These are phyloP conservation scores for Nemopilema nomurai DNA, from an alignment of 30 jellyfish, hydroid and myxozoan genomes.

Conservation along the genomic window DNA sequence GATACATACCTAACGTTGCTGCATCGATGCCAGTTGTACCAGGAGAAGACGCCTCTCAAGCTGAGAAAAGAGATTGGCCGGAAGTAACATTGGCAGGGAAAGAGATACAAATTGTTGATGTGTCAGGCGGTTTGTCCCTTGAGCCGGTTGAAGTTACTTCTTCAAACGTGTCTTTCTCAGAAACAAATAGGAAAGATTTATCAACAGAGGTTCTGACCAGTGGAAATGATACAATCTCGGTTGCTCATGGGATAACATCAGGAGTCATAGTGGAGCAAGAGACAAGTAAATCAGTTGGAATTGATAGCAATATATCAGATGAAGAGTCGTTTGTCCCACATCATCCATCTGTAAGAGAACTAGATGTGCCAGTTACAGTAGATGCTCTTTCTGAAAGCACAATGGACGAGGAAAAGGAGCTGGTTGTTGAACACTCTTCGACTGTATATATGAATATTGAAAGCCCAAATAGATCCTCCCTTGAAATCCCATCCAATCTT, in stretches of 20 bases:
- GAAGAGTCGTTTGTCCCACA: no score
- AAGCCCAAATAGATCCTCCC: constrained; percentile 26
- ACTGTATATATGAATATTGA: constrained; percentile 16
- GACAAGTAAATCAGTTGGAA: background rate
- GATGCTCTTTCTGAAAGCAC: no score
- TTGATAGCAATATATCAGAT: background rate
- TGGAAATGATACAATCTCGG: no score
- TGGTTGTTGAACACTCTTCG: background rate
- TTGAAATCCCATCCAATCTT: constrained; percentile 44
- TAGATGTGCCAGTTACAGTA: no score
- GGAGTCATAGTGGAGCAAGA: background rate
- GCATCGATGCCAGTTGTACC: background rate
- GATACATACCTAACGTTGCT: background rate
- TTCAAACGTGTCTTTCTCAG: no score
- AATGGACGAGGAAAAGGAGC: background rate
- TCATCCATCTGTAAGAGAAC: no score
- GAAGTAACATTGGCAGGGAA: background rate
- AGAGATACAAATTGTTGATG: no score
- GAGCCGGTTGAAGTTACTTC: no score
- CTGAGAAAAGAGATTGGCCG: background rate
- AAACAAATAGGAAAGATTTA: no score
- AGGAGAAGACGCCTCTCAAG: background rate
- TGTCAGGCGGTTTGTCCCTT: no score
- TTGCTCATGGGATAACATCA: no score
- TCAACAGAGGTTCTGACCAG: no score